Percentiles rank a stretch among this genome's conserved stretches.
phyloP scores from a whole-genome alignment of 2,113 vertebrate species.

The Rhinolophus ferrumequinum region DNA sequence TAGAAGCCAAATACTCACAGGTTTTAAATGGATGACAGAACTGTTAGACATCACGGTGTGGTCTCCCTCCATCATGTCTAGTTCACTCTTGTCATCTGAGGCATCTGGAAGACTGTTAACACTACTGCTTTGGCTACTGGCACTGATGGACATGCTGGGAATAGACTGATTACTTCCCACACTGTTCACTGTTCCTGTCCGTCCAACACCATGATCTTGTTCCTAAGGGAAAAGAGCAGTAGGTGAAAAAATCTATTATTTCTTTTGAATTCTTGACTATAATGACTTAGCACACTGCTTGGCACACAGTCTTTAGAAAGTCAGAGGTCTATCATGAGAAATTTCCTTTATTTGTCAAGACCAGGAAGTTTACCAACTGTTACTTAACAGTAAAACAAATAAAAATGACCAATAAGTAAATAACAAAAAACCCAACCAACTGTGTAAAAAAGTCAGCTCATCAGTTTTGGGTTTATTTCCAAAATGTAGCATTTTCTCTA shows the following conservation, averaged over 20 bases:
- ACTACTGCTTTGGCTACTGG: conserved; percentile 99
- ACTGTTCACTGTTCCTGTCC: conserved; percentile 98
- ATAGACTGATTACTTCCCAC: conserved; percentile 99
- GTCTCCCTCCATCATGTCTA: conserved; percentile 96
- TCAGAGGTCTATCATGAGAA: neutral
- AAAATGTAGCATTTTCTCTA: conserved; percentile 5
- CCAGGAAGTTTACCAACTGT: neutral
- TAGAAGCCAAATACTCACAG: conserved; percentile 85
- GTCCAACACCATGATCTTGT: conserved; percentile 92
- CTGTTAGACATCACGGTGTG: conserved; percentile 99
- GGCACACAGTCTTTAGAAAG: conserved; percentile 16
- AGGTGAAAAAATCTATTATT: conserved; percentile 28
- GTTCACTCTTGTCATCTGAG: conserved; percentile 96
- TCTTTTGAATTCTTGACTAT: conserved; percentile 45
- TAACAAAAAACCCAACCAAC: neutral
- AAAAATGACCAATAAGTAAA: conserved; percentile 24
- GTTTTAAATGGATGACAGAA: conserved; percentile 97
- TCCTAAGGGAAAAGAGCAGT: conserved; percentile 87
- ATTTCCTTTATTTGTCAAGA: neutral
- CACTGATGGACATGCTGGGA: conserved; percentile 99
- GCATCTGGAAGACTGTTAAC: conserved; percentile 98
- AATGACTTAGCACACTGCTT: neutral
- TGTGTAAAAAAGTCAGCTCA: neutral
- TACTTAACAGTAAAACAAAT: conserved; percentile 2
- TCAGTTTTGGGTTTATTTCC: conserved; percentile 11